Percentiles rank a stretch among this genome's conserved stretches.
These are phyloP conservation scores for Nematopogon swammerdamellus DNA, from an alignment of 2,888 invertebrate species.

Conservation along the genomic window DNA sequence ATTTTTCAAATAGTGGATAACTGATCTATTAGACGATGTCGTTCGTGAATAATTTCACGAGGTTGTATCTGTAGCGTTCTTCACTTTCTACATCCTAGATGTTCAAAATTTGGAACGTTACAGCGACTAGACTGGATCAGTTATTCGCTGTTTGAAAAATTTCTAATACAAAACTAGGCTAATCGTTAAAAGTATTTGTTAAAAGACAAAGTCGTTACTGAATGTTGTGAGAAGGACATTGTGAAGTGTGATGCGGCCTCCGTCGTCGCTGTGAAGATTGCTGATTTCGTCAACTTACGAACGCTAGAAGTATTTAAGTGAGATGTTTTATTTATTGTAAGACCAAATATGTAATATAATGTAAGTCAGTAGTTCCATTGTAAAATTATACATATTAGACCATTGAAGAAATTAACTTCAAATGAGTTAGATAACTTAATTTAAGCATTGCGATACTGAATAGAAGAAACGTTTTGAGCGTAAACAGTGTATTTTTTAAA, in stretches of 20 bases:
- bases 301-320: not conserved
- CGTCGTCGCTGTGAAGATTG: not conserved
- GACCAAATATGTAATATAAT: slow-evolving; percentile 4
- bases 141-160: slow-evolving; percentile 59
- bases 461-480: no score
- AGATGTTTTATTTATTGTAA: slow-evolving; percentile 4
- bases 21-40: slow-evolving; percentile 62
- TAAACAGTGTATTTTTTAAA: no score
- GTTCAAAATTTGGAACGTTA: slow-evolving; percentile 20
- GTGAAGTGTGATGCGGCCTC: not conserved
- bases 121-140: slow-evolving; percentile 52
- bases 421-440: not conserved
- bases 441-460: not conserved
- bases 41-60: slow-evolving; percentile 36
- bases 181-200: slow-evolving; percentile 21
- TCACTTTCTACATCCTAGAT: slow-evolving; percentile 11
- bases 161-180: slow-evolving; percentile 38
- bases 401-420: not conserved
- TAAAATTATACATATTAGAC: not conserved
- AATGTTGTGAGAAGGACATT: not conserved
- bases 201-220: not conserved
- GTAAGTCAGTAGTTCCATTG: not conserved
- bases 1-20: slow-evolving; percentile 71
- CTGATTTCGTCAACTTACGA: no score
- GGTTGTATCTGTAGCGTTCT: slow-evolving; percentile 41